Conservation (phyloP, 1,140 invertebrate genomes). For the Andricus grossulariae region DNA sequence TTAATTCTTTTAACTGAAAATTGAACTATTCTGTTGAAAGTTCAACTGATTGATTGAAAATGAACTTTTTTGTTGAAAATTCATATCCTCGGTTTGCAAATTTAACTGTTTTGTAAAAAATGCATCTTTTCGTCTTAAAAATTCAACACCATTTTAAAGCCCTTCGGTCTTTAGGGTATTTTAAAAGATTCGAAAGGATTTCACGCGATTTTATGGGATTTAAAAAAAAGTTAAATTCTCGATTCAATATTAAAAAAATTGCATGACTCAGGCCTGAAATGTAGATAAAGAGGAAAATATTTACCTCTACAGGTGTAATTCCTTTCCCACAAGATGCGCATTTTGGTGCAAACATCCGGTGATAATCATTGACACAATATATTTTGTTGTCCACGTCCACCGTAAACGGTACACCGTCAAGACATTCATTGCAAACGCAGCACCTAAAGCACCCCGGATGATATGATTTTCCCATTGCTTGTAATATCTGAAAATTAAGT, state of each 20-base stretch:
- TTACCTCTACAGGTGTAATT: conserved; percentile 86
- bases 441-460: conserved; percentile 99
- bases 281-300: conserved; percentile 14
- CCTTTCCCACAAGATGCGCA: conserved; percentile 97
- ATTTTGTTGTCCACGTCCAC: conserved; percentile 99
- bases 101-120: no score
- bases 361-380: conserved; percentile 99
- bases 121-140: no score
- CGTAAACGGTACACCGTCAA: conserved; percentile 98
- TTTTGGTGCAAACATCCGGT: conserved; percentile 98
- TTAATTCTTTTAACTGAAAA: no score
- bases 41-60: no score
- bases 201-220: no score
- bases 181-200: no score
- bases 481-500: conserved; percentile 86
- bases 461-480: conserved; percentile 99
- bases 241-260: conserved; percentile 41
- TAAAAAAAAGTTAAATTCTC: no score
- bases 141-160: no score
- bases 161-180: no score
- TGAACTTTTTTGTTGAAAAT: no score
- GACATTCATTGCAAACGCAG: conserved; percentile 97
- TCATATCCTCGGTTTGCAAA: no score
- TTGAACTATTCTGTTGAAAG: no score
- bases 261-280: background rate